phyloP scores from a whole-genome alignment of 2,888 invertebrate species.

The Willowsia nigromaculata region DNA sequence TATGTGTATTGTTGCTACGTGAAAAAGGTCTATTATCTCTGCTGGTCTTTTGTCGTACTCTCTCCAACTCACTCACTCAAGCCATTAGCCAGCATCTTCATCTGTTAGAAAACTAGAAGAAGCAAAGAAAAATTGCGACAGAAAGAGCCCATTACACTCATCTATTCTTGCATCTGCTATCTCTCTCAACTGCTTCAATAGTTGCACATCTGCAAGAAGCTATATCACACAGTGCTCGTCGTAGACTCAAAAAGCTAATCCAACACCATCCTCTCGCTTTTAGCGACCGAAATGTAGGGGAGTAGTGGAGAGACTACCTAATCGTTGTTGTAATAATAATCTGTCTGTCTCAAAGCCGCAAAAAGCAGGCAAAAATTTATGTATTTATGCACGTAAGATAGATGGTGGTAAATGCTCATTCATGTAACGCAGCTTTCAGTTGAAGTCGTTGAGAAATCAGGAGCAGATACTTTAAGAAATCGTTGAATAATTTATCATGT shows the following conservation, averaged over 20 bases:
- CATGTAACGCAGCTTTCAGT: not conserved
- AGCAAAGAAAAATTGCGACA: conserved; percentile 62
- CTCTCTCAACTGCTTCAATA: conserved; percentile 3
- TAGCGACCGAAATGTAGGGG: not conserved
- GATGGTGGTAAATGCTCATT: not conserved
- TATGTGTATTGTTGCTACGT: conserved; percentile 58
- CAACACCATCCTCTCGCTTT: no score
- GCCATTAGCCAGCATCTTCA: not conserved
- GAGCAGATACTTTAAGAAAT: not conserved
- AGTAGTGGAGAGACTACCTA: not conserved
- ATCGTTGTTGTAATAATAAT: not conserved
- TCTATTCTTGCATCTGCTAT: conserved; percentile 46
- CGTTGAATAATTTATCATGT: not conserved
- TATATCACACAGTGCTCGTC: no score
- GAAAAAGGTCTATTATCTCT: conserved; percentile 56
- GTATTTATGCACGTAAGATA: not conserved
- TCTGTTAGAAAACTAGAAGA: not conserved
- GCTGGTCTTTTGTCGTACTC: conserved; percentile 55
- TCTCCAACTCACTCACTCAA: no score
- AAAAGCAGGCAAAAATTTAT: not conserved
- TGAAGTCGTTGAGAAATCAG: not conserved
- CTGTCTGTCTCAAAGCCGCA: not conserved
- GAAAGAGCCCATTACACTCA: conserved; percentile 39
- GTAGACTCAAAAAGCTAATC: no score
- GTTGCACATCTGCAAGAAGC: no score